Percentiles rank a stretch among this genome's conserved stretches.
These are phyloP conservation scores for Silurus meridionalis DNA, from an alignment of 2,113 vertebrate species.

Conservation along the genomic window DNA sequence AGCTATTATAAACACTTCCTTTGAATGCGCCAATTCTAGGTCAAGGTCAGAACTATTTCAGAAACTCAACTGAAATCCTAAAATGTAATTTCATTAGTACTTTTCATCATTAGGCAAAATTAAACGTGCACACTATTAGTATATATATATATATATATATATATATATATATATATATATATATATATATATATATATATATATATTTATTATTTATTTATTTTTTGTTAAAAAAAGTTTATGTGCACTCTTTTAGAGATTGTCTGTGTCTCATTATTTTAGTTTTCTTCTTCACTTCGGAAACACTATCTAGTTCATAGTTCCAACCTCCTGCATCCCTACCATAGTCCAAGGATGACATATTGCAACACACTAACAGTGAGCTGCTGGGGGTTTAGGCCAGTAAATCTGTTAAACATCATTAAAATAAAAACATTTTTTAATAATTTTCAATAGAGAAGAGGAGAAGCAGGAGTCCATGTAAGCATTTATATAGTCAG, in stretches of 20 bases:
- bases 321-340: background rate
- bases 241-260: background rate
- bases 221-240: background rate
- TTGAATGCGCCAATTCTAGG: background rate
- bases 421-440: background rate
- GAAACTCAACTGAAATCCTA: background rate
- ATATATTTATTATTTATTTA: background rate
- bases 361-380: conserved; percentile 2
- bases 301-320: background rate
- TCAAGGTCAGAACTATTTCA: background rate
- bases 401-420: conserved; percentile 37
- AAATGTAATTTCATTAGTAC: background rate
- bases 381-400: background rate
- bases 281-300: background rate
- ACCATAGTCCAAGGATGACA: conserved; percentile 1
- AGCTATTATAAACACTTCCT: background rate
- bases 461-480: conserved; percentile 63
- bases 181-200: too few relatives aligned
- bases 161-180: too few relatives aligned
- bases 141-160: too few relatives aligned
- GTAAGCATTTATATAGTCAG: conserved; percentile 68
- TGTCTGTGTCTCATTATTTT: background rate
- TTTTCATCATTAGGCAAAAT: background rate
- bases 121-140: background rate
- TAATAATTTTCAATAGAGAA: background rate